Base-by-base conservation (phyloP, 2,888 invertebrate species). In the Scrobipalpa atriplicella region DNA sequence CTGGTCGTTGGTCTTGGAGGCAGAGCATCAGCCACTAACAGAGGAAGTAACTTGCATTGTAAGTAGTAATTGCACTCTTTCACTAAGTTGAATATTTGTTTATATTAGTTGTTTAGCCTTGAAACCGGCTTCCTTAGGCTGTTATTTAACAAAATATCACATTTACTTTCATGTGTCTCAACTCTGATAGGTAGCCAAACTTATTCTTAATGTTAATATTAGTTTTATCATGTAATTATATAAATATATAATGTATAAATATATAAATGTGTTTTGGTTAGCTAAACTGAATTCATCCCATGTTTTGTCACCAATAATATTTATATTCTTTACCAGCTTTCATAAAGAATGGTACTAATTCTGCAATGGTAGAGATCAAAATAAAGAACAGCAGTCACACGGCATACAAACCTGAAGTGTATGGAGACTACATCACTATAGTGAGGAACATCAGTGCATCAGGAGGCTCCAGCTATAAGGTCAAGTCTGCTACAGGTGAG, bases 1-100 rank as follows among this genome's bases (percentile, higher is more conserved):
- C 82, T 97, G 19, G 95, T 98, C 0, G 94, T 99, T 19, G 97
- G 96, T 0, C 93, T 99, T 11, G 99, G 99, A 19, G 97, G 97
- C 10, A 95, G 95, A 80, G 98, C 98, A 0, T 93, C 93, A 11
- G 87, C 93, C 7, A 98, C 98, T 0, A 96, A 95, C 78, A 94
- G 98, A 72, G 97, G 96, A 66, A 93, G 85, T 54, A 95, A 94
- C 74, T 87, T 96, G 64, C 95, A 95, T 87, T 94, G 96, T 96
- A 92, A 87, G 90, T 38, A 29, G 5, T 36, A 11, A 29, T 21
- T 21, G 5, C 6, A 5, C 0, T 10, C 56, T 36, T 19, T 11
- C 11, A n/a, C 2, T 51, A n/a, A 2, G 11, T 21, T 7, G 10
- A 6, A 21, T 54, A n/a, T n/a, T n/a, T n/a, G 52, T 52, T 16